Conservation (phyloP, 1,140 invertebrate species). For the Aphelinus certus region DNA sequence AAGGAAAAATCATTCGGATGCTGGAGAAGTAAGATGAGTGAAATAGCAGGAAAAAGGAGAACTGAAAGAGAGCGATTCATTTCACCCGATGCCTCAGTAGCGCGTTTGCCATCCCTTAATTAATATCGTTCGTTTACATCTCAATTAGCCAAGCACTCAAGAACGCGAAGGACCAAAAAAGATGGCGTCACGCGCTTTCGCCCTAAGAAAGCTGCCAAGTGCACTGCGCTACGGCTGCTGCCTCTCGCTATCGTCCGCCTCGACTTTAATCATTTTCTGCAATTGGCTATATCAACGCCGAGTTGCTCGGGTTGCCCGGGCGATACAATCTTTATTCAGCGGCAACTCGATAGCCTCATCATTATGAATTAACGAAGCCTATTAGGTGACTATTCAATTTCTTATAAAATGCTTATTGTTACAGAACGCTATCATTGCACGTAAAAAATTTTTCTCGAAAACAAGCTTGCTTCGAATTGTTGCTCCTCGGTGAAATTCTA, state of each 20-base stretch:
- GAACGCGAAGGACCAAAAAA: not conserved
- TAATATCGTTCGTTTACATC: slow-evolving; percentile 15
- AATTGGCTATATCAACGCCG: not conserved
- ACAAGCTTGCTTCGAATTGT: too few relatives aligned
- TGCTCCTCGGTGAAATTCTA: too few relatives aligned
- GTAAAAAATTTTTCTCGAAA: too few relatives aligned
- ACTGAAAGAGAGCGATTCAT: not conserved
- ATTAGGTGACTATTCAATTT: too few relatives aligned
- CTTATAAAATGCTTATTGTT: too few relatives aligned
- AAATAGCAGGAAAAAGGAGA: not conserved
- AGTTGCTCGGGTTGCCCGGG: too few relatives aligned
- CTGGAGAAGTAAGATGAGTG: not conserved
- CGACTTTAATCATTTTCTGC: not conserved
- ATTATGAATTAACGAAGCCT: too few relatives aligned
- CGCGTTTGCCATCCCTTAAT: not conserved
- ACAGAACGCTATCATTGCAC: too few relatives aligned
- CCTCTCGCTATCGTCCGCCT: not conserved
- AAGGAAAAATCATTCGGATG: too few relatives aligned
- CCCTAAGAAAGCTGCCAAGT: slow-evolving; percentile 1
- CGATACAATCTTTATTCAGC: too few relatives aligned
- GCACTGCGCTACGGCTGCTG: not conserved
- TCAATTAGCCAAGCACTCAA: not conserved
- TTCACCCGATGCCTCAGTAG: not conserved
- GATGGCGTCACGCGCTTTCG: slow-evolving; percentile 15
- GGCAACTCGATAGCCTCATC: too few relatives aligned